Percentiles rank a stretch among this genome's conserved stretches.
Conservation (phyloP, 2,888 invertebrate genomes). For the Sphaerophoria rueppellii region DNA sequence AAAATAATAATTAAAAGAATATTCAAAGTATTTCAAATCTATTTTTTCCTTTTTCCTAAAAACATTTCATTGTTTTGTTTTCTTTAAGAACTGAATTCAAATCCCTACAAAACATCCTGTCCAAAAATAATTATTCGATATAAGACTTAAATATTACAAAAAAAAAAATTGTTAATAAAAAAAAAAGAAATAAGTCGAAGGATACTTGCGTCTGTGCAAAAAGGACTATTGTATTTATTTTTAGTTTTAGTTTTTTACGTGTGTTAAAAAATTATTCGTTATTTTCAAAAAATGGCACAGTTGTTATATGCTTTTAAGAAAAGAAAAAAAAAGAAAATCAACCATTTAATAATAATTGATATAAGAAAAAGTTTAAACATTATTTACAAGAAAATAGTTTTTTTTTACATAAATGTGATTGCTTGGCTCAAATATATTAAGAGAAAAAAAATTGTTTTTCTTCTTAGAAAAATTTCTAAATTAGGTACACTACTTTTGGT, state of each 20-base stretch:
- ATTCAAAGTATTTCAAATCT: too few species aligned
- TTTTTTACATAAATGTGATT: not conserved
- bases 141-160: not conserved
- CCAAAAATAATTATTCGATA: not conserved
- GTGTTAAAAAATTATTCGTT: slow-evolving; percentile 21
- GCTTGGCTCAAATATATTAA: not conserved
- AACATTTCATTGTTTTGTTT: too few species aligned
- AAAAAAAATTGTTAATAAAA: slow-evolving; percentile 6
- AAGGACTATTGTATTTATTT: slow-evolving; percentile 11
- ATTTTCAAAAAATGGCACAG: slow-evolving; percentile 53
- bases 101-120: not conserved
- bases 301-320: slow-evolving; percentile 37
- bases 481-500: slow-evolving; percentile 35
- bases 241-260: slow-evolving; percentile 1
- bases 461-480: slow-evolving; percentile 25
- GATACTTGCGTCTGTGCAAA: slow-evolving; percentile 35
- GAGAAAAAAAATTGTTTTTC: slow-evolving; percentile 20
- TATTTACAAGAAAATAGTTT: slow-evolving; percentile 52
- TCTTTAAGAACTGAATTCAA: too few species aligned
- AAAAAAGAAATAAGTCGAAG: slow-evolving; percentile 32
- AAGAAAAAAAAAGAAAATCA: slow-evolving; percentile 66
- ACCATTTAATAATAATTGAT: slow-evolving; percentile 58
- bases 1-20: too few species aligned
- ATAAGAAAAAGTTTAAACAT: slow-evolving; percentile 61
- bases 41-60: too few species aligned